These are phyloP conservation scores for Drosophila subobscura DNA, from an alignment of 1,140 invertebrate genomes.

Conservation along the genomic window DNA sequence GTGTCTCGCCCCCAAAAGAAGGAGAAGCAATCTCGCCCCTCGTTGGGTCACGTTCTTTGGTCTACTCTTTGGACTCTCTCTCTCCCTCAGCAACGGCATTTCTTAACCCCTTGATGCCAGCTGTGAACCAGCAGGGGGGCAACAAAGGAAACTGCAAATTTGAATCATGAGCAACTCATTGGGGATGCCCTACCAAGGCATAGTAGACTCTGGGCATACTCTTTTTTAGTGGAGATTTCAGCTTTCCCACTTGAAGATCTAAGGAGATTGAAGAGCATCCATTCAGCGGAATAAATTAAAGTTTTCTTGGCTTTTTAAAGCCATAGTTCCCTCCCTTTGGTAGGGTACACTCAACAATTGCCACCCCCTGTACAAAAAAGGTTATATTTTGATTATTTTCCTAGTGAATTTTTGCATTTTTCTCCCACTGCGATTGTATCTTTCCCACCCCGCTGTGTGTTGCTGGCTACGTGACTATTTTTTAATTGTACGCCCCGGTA, in stretches of 20 bases:
- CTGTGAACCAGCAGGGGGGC: constrained; percentile 25
- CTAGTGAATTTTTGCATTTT: constrained; percentile 27
- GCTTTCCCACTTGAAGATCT: too few species aligned
- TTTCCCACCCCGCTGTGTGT: constrained; percentile 23
- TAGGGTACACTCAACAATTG: constrained; percentile 16
- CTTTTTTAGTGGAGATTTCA: not conserved
- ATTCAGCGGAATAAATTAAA: constrained; percentile 4
- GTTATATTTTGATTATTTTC: constrained; percentile 32
- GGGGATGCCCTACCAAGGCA: constrained; percentile 23
- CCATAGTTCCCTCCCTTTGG: not conserved
- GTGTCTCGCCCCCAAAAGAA: constrained; percentile 46
- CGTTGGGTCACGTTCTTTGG: constrained; percentile 54
- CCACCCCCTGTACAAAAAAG: not conserved
- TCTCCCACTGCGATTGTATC: constrained; percentile 23
- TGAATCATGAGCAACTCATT: constrained; percentile 3
- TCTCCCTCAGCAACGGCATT: not conserved
- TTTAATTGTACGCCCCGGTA: constrained; percentile 50
- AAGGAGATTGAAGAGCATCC: too few species aligned
- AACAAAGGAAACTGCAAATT: constrained; percentile 42
- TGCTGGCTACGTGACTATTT: constrained; percentile 69
- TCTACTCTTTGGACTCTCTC: constrained; percentile 7
- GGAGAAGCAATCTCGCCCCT: constrained; percentile 6
- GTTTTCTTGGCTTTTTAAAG: constrained; percentile 7
- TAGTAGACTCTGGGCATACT: constrained; percentile 7
- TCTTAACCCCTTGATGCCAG: constrained; percentile 22